Evolutionary conservation across 2,888 invertebrate species (phyloP).

Genomic region (Chymomyza procnemis): DNA sequence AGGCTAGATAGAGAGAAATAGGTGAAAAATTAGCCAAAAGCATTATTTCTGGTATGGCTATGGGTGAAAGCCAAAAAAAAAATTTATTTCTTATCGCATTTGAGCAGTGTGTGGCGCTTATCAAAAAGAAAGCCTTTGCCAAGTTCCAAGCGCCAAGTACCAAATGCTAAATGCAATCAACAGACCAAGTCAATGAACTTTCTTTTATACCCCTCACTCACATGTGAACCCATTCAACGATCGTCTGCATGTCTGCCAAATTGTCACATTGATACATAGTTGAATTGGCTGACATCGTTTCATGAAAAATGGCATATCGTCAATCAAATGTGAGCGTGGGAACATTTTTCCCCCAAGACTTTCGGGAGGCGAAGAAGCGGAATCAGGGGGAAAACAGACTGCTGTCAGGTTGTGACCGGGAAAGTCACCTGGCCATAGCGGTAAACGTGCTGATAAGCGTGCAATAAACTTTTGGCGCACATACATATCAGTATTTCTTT

Average conservation of each 20-base stretch:
- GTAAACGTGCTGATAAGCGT: slow-evolving; percentile 18
- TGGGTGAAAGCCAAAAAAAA: not conserved
- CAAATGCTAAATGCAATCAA: not conserved
- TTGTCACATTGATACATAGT: not conserved
- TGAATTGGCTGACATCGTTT: not conserved
- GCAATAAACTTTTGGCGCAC: slow-evolving; percentile 31
- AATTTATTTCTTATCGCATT: not conserved
- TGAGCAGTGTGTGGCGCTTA: not conserved
- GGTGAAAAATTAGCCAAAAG: not conserved
- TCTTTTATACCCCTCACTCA: not conserved
- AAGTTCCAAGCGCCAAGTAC: not conserved
- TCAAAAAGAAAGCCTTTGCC: not conserved
- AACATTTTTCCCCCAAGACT: not conserved
- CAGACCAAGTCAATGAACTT: not conserved
- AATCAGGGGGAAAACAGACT: not conserved
- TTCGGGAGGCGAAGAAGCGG: not conserved
- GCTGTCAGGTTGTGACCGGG: not conserved
- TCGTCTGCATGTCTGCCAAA: not conserved
- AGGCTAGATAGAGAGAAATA: not conserved
- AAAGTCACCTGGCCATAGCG: not conserved
- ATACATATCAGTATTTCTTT: not conserved
- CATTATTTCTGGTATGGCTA: too few species aligned
- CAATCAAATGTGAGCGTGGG: not conserved
- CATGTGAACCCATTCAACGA: not conserved
- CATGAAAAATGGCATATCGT: not conserved